Evolutionary conservation across 2,797 vertebrate genomes (phyloP), one percentile per base, ranked within the genome.

Genomic region (Heterohyrax brucei): DNA sequence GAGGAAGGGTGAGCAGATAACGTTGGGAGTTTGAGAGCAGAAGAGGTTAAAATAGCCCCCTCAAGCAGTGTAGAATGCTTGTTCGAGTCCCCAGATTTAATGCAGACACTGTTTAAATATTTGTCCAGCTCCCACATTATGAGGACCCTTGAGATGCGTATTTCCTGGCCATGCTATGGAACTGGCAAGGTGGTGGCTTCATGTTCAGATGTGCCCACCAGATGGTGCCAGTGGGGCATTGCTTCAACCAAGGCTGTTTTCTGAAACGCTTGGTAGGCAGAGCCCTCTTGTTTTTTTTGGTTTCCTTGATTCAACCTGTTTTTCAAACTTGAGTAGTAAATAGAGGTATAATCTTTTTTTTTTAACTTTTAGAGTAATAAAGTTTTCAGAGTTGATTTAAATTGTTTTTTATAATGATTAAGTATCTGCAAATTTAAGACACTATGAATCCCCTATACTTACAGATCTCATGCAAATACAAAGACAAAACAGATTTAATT

Each of bases 201-300:
- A 50, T n/a, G 46, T 89, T 91, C 61, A 28, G 46, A 75, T 87
- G 12, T 81, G 10, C 61, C 92, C 96, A 97, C 91, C 95, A 97
- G 98, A 93, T 95, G 97, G 97, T 77, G 33, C 75, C n/a, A 89
- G 83, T 72, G 70, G 77, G 96, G 89, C 86, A 68, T 12, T 19
- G 77, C 88, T 91, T 78, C 85, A 72, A 33, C 22, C 3, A 24
- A 3, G 0, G 13, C 26, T 59, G 2, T 64, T 83, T 66, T 30
- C 44, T 68, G 56, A 73, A 75, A 76, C 68, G n/a, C 68, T 61
- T 73, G 30, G 48, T 28, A 66, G n/a, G 87, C 44, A 24, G 22
- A 48, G 14, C 10, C 30, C 16, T 50, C 28, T 86, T 26, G 18
- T 72, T 78, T 90, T 33, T 72, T 78, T 90, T 33, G 28, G 1